Evolutionary conservation across 2,888 invertebrate genomes (phyloP).

Genomic region (Cremastinae sp.): DNA sequence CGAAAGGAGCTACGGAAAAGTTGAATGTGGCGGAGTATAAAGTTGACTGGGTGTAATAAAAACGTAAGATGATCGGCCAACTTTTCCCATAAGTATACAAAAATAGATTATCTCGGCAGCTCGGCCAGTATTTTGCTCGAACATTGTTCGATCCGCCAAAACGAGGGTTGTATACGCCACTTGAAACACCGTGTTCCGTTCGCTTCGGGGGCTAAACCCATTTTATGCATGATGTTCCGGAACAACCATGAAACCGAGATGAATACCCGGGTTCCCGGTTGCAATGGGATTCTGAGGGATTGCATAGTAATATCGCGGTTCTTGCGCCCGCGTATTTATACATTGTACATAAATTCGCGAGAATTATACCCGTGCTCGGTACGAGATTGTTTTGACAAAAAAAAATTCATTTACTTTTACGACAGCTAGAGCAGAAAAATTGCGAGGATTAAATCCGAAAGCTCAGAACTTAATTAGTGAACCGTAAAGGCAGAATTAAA

Average conservation of each 20-base stretch:
- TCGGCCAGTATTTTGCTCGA: neutral
- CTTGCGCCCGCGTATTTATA: neutral
- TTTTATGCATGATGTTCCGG: conserved; percentile 52
- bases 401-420: neutral
- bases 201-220: conserved; percentile 10
- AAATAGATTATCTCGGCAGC: neutral
- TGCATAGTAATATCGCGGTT: conserved; percentile 34
- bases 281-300: conserved; percentile 14
- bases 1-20: conserved; percentile 37
- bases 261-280: conserved; percentile 1
- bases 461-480: conserved; percentile 1
- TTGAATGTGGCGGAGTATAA: conserved; percentile 29
- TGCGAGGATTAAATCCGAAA: neutral
- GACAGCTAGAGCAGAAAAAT: neutral
- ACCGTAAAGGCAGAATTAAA: neutral
- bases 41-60: conserved; percentile 26
- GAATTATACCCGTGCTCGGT: conserved; percentile 11
- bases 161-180: conserved; percentile 6
- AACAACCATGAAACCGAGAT: conserved; percentile 40
- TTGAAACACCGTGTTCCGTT: conserved; percentile 24
- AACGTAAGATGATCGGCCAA: conserved; percentile 42
- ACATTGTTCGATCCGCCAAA: conserved; percentile 32
- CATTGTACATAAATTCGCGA: neutral
- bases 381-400: conserved; percentile 18
- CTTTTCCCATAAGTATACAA: conserved; percentile 27